Conservation (phyloP, 1,140 invertebrate species). For the Drosophila albomicans region DNA sequence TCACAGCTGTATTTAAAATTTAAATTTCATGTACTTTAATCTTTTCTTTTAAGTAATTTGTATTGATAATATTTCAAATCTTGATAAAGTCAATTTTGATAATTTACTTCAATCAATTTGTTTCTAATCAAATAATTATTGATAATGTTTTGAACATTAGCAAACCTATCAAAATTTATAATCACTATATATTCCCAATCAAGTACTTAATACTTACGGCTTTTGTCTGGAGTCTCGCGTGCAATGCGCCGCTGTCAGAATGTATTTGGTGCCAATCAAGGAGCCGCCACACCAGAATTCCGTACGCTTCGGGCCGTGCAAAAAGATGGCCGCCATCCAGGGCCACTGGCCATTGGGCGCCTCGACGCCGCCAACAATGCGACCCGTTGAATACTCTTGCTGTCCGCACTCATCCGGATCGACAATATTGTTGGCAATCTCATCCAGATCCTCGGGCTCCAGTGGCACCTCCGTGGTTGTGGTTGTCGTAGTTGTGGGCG, state of each 20-base stretch:
- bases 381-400: constrained; percentile 91
- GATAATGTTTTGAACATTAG: too few species aligned
- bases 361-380: constrained; percentile 95
- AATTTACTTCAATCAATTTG: too few species aligned
- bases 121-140: too few species aligned
- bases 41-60: too few species aligned
- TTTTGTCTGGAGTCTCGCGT: constrained; percentile 93
- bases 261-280: constrained; percentile 91
- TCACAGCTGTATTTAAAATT: too few species aligned
- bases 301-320: constrained; percentile 92
- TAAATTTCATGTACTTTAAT: too few species aligned
- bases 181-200: too few species aligned
- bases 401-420: constrained; percentile 91
- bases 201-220: constrained; percentile 88
- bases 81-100: too few species aligned
- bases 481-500: constrained; percentile 78
- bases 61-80: too few species aligned
- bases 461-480: constrained; percentile 79
- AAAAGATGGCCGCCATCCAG: constrained; percentile 97
- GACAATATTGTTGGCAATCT: constrained; percentile 84
- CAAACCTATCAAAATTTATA: too few species aligned
- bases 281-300: constrained; percentile 98
- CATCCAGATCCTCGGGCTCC: constrained; percentile 68
- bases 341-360: constrained; percentile 93
- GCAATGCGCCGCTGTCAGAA: constrained; percentile 97